Evolutionary conservation across 1,140 invertebrate genomes (phyloP).

Genomic region (Trachelipus rathkii): DNA sequence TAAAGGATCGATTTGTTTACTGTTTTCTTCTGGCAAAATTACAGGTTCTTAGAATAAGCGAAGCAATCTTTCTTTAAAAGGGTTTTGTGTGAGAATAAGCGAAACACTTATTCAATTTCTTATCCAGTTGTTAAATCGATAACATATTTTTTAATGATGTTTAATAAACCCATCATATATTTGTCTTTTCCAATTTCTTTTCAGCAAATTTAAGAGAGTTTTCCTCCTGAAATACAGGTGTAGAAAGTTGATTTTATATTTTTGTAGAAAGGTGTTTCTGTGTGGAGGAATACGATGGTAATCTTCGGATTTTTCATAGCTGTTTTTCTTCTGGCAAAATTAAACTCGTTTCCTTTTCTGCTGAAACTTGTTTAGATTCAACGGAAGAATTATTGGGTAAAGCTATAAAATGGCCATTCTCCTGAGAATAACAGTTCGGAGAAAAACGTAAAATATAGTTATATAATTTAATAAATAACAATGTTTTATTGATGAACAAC

Average conservation of each 20-base stretch:
- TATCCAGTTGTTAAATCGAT: background rate
- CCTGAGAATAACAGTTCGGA: too few relatives aligned
- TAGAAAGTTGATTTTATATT: too few relatives aligned
- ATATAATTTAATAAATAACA: too few relatives aligned
- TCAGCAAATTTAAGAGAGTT: slow-evolving; percentile 46
- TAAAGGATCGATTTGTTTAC: too few relatives aligned
- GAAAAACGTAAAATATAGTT: too few relatives aligned
- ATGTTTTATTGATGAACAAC: too few relatives aligned
- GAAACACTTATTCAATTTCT: too few relatives aligned
- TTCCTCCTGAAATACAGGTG: too few relatives aligned
- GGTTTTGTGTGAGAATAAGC: too few relatives aligned
- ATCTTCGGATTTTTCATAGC: slow-evolving; percentile 22
- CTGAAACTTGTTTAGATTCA: background rate
- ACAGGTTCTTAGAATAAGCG: too few relatives aligned
- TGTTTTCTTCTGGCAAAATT: too few relatives aligned
- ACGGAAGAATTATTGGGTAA: background rate
- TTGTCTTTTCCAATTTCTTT: slow-evolving; percentile 7
- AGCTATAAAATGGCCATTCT: background rate
- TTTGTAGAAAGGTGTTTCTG: slow-evolving; percentile 34
- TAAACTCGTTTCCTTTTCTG: background rate
- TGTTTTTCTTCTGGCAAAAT: background rate
- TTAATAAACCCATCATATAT: background rate
- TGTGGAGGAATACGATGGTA: slow-evolving; percentile 33
- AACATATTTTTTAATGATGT: background rate
- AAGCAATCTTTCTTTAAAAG: too few relatives aligned